Base-by-base conservation (phyloP, 1,140 invertebrate genomes). In the Lepidostoma basale region DNA sequence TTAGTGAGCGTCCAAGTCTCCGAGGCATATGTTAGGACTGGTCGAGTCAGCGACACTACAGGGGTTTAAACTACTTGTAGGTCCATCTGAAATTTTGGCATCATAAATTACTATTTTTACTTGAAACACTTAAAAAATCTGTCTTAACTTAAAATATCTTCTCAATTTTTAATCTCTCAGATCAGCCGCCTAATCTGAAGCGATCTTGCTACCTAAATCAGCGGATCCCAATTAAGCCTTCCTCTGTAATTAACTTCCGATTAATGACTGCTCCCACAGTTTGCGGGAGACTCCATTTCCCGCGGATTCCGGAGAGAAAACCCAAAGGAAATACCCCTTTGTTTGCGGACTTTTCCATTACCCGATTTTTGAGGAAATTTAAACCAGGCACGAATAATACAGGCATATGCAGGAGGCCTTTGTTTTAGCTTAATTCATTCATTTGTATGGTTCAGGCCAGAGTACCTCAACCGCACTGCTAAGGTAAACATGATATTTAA, bases 211-310 rank as follows among this genome's bases (percentile, higher is more conserved):
- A 56, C 28, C 58, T 62, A 52, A 68, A 62, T 68, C 58, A 52
- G 25, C 20, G 52, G 45, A 25, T 62, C 42, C 44, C 58, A 60
- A 68, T 68, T 62, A 68, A 56, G 18, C 14, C 67, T 30, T 49
- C n/a, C 67, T 44, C 47, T 3, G 52, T 52, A 60, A 60, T 62
- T 40, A 49, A 60, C 56, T 36, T 20, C 36, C 56, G 40, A 30
- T 52, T 68, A 68, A 60, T 60, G 30, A 39, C 40, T 47, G 14
- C n/a, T 45, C 44, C 44, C 14, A 18, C 25, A 10, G 52, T 56
- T 49, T n/a, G 28, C 14, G 25, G 52, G 20, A 18, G 14, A 9
- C 14, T 56, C 52, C 26, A 22, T 49, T 26, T 49, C 28, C 52
- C 14, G 52, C n/a, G 26, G 14, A n/a, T 22, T 56, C 18, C 14